Percentiles rank a stretch among this genome's conserved stretches.
Conservation (phyloP, 23 tunicate genomes). For the Clavelina lepadiformis region DNA sequence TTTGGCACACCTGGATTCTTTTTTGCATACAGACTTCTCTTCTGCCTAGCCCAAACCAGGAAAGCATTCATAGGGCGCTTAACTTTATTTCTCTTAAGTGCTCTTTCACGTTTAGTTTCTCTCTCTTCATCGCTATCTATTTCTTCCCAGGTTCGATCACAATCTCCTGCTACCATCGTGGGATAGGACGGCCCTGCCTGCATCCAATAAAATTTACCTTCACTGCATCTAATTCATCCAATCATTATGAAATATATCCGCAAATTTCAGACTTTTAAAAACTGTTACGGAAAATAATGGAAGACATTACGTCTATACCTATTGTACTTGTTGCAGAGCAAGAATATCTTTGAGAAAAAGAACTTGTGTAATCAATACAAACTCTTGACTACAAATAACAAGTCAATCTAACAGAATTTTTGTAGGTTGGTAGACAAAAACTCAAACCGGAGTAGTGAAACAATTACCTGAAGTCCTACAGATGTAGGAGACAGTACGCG, state of each 20-base stretch:
- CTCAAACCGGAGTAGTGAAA: no score
- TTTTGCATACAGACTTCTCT: slow-evolving; percentile 67
- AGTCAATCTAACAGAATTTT: no score
- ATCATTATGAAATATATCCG: no score
- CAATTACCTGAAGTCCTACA: background rate
- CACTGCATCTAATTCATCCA: no score
- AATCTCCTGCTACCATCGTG: slow-evolving; percentile 20
- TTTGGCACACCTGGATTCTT: slow-evolving; percentile 90
- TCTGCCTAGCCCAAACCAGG: slow-evolving; percentile 88
- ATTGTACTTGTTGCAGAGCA: no score
- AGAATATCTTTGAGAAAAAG: no score
- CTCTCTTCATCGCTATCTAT: slow-evolving; percentile 36
- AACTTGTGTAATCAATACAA: no score
- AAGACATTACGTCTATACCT: no score
- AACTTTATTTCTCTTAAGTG: slow-evolving; percentile 52
- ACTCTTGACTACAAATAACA: no score
- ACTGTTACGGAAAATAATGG: no score
- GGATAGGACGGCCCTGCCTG: background rate
- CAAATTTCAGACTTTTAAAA: background rate
- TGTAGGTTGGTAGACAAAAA: no score
- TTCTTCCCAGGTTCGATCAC: slow-evolving; percentile 22
- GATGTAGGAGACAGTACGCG: slow-evolving; percentile 15
- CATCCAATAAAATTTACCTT: no score
- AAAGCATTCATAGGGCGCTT: slow-evolving; percentile 95
- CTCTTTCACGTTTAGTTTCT: slow-evolving; percentile 34